Evolutionary conservation across 2,888 invertebrate species (phyloP), one percentile per base, ranked within the genome.

Genomic region (Mesoligia furuncula): DNA sequence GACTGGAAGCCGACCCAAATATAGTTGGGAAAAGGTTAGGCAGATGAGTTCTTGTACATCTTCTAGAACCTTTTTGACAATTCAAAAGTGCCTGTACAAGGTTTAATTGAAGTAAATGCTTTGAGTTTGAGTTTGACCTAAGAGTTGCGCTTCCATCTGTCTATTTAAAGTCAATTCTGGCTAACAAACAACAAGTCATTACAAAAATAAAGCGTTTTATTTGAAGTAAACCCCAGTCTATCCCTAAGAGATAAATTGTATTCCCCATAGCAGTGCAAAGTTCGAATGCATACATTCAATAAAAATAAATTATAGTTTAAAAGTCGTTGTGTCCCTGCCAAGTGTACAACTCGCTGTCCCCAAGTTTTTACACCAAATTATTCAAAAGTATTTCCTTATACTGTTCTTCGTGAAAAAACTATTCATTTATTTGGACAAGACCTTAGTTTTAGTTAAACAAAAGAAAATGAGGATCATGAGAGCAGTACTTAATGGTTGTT

Each of bases 341-440:
- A 84, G 67, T 83, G 72, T 71, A 79, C 74, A 67, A 75, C 57
- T 71, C 64, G 36, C 11, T 67, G 70, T 76, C 66, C 59, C 8
- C 73, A 75, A 86, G 75, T 79, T 83, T 85, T 73, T 75, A 83
- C 75, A 57, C 39, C 11, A 73, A 73, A 83, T 84, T 83, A 75
- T 84, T 86, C 84, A 75, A 65, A 75, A 75, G 70, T 48, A 86
- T 36, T 59, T 59, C 39, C 45, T 70, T 72, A 24, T 45, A 70
- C 73, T 67, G 61, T 73, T 31, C 15, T 31, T 51, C 5, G 24
- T 3, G 54, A 62, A 69, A 45, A 65, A 13, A 42, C 36, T 83
- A 51, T 82, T 39, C 2, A 62, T 82, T 77, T 83, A 75, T 67
- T 67, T 61, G 51, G 24, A 42, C n/a, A 48, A 77, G 24, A 51